Evolutionary conservation across 2,113 vertebrate species (phyloP), one percentile per base, ranked within the genome.

Genomic region (Puma concolor): DNA sequence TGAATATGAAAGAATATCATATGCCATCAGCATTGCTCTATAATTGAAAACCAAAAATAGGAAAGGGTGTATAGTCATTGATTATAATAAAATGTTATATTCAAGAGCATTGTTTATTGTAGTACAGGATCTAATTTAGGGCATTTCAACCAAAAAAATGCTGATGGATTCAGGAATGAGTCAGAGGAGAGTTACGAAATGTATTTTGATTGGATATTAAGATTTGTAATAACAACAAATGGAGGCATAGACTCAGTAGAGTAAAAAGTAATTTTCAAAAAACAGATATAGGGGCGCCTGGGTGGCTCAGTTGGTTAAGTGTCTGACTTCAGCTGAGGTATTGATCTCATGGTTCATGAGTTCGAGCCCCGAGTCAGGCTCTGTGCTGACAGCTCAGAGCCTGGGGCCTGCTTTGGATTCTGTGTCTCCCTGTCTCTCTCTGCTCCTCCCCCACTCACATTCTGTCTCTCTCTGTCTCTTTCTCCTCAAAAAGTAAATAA

Each of bases 201-300:
- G 79, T 66, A 94, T 76, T 88, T 63, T 91, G 66, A 19, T 69
- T 91, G 14, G 38, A 96, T 87, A 77, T 77, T 87, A 33, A 77
- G 16, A 31, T 14, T 10, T 67, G 77, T 91, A 64, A 41, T 66
- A 69, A 69, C 19, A 10, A 71, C 48, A 67, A 84, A 38, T 82
- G 48, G 54, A 67, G 29, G 41, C 50, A 87, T 86, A 79, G 66
- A 57, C 21, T 88, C 41, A 66, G 17, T 50, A 67, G 29, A 12
- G 88, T 88, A 67, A 96, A 95, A 71, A 72, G 54, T 31, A 31
- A 72, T 44, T 64, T 93, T 66, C 16, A 31, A 92, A 80, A 84
- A 83, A n/a, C 17, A 88, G 29, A 41, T 23, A 79, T 31, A 67
- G 66, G 72, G 38, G 71, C 7, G 12, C 71, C 71, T 74, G 38